Evolutionary conservation across 1,140 invertebrate species (phyloP), one percentile per base, ranked within the genome.

Genomic region (Argopecten irradians): DNA sequence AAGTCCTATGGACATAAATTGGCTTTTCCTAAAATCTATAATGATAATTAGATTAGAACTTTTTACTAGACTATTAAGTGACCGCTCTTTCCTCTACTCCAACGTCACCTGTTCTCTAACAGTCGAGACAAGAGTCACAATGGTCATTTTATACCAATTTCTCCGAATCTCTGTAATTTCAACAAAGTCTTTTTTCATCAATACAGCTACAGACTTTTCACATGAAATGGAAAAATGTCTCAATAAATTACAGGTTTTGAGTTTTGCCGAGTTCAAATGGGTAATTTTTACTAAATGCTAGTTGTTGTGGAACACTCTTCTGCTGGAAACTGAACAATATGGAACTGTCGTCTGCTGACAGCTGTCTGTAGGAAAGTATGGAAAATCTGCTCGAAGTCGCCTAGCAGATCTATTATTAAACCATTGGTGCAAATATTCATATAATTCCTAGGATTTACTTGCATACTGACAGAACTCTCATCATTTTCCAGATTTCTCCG

Each of bases 201-300:
- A 71, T 71, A 71, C 22, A 1, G n/a, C 55, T 71, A 16, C 22
- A 28, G 55, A 71, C n/a, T 28, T 71, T 71, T 71, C 55, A 28
- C 55, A 71, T 71, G 55, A 71, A 71, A 71, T 71, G 55, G 55
- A 71, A 71, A 71, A 71, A 71, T 71, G 28, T 71, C 55, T 71
- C 1, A 71, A 71, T 71, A 71, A 71, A 71, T 71, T 71, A 71
- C 55, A 71, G 55, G 55, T 71, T 71, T 71, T n/a, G 55, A 71
- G 55, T 71, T 71, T 71, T 28, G 55, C 5, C 13, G 22, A n/a
- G 13, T n/a, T 71, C 5, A n/a, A 71, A 71, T 28, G 55, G 55
- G n/a, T 71, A 28, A 71, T 71, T 71, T n/a, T 71, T 71, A 28
- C 55, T 71, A 71, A 71, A 71, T 71, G 28, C 55, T 71, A 71